A percentile compares a stretch with the other conserved stretches of the same genome.
Evolutionary conservation across 2,888 invertebrate genomes (phyloP).

Genomic region (Plemyria rubiginata): DNA sequence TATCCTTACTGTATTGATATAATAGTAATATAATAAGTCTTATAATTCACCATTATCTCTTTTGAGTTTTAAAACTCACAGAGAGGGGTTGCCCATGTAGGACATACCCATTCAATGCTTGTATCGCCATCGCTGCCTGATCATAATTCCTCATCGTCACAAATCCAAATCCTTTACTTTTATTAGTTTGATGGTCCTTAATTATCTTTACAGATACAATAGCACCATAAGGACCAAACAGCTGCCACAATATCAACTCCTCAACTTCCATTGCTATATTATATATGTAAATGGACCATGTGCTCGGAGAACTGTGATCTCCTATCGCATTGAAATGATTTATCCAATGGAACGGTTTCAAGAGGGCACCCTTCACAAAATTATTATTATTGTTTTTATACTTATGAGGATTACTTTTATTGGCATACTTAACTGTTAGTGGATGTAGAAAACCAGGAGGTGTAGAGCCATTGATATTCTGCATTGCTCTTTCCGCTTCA

Average conservation of each 20-base stretch:
- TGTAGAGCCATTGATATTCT: constrained; percentile 77
- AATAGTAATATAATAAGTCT: constrained; percentile 69
- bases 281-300: constrained; percentile 84
- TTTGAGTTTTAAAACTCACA: constrained; percentile 83
- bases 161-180: constrained; percentile 84
- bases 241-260: constrained; percentile 81
- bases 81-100: constrained; percentile 80
- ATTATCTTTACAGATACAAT: constrained; percentile 84
- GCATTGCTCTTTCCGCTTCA: constrained; percentile 81
- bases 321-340: constrained; percentile 80
- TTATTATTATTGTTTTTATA: constrained; percentile 81
- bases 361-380: constrained; percentile 75
- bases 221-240: constrained; percentile 85
- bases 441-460: constrained; percentile 83
- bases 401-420: constrained; percentile 83
- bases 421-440: constrained; percentile 84
- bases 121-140: constrained; percentile 84
- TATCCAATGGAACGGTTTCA: constrained; percentile 81
- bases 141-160: constrained; percentile 84
- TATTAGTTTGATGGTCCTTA: constrained; percentile 82
- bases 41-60: constrained; percentile 80
- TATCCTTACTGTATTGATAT: constrained; percentile 83
- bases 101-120: constrained; percentile 79
- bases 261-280: constrained; percentile 82
- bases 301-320: constrained; percentile 79